Base-by-base conservation (phyloP, 1,140 invertebrate genomes). In the Cylas formicarius region DNA sequence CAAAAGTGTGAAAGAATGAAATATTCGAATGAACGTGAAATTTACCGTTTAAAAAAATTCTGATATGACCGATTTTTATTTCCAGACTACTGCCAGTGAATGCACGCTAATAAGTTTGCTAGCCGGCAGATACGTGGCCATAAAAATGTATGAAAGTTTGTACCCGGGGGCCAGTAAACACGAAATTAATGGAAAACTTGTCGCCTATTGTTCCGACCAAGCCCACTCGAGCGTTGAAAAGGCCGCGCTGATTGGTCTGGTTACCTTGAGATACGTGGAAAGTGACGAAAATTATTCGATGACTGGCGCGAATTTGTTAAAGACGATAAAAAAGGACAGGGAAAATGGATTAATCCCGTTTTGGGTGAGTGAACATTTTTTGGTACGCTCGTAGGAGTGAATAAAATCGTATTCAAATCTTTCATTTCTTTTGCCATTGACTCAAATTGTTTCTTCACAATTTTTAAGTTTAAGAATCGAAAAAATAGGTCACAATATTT, bases 341-440 rank as follows among this genome's bases (percentile, higher is more conserved):
- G 81, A 84, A 52, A 82, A 86, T 37, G 92, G 92, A 10, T 74
- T 96, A 8, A 85, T 96, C 36, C 94, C 94, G 11, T 97, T 97
- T 70, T 97, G 86, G 75, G 93, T 97, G 72, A 87, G 84, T 78
- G n/a, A n/a, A n/a, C n/a, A n/a, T n/a, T n/a, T n/a, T n/a, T n/a
- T n/a, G n/a, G n/a, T n/a, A n/a, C n/a, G n/a, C n/a, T n/a, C n/a
- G n/a, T n/a, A n/a, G n/a, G n/a, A n/a, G n/a, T n/a, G n/a, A n/a
- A n/a, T n/a, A n/a, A n/a, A n/a, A n/a, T n/a, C n/a, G n/a, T n/a
- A n/a, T n/a, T n/a, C n/a, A n/a, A n/a, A n/a, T n/a, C n/a, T n/a
- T n/a, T n/a, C n/a, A n/a, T n/a, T n/a, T n/a, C n/a, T n/a, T n/a
- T n/a, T n/a, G n/a, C n/a, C n/a, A n/a, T n/a, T n/a, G n/a, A n/a